Evolutionary conservation across 2,888 invertebrate genomes (phyloP), one percentile per base, ranked within the genome.

Genomic region (Cotesia congregata): DNA sequence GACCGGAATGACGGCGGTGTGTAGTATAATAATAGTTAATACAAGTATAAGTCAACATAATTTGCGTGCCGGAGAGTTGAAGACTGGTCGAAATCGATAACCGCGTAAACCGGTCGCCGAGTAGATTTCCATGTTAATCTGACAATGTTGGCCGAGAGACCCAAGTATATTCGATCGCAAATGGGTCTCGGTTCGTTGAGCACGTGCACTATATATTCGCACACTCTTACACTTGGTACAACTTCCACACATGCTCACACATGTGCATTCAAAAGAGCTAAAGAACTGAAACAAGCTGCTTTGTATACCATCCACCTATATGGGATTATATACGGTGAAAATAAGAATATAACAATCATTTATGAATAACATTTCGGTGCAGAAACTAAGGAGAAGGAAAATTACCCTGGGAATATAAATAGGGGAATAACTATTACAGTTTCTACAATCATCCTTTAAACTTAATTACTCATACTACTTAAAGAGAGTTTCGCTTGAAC

Each of bases 101-200:
- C 76, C 76, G 78, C 60, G 75, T 80, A 79, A 80, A 80, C 79
- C 78, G 80, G 79, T 80, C 79, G 77, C 76, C 77, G 77, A 77
- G 79, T 74, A 82, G 83, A 83, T 84, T 84, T 82, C 83, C 78
- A 83, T 84, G 83, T 84, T 84, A 84, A 84, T 84, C 83, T 50
- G 50, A 84, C 83, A 79, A 75, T 74, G 74, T 84, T 83, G 82
- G 82, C 82, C 82, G 80, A 79, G 80, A 79, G 12, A 12, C 80
- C 74, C 79, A 73, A 79, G 79, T 77, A 82, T 80, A 79, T 82
- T 80, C 80, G 80, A 83, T 82, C 82, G 79, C 71, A 76, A 77
- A 81, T 78, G 72, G 75, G 70, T 76, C 73, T 73, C 78, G 73
- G 77, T 77, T 80, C 75, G 77, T 67, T 75, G 80, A 68, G 62